These are phyloP conservation scores for Rutilus rutilus DNA, from an alignment of 2,113 vertebrate species.

Conservation along the genomic window DNA sequence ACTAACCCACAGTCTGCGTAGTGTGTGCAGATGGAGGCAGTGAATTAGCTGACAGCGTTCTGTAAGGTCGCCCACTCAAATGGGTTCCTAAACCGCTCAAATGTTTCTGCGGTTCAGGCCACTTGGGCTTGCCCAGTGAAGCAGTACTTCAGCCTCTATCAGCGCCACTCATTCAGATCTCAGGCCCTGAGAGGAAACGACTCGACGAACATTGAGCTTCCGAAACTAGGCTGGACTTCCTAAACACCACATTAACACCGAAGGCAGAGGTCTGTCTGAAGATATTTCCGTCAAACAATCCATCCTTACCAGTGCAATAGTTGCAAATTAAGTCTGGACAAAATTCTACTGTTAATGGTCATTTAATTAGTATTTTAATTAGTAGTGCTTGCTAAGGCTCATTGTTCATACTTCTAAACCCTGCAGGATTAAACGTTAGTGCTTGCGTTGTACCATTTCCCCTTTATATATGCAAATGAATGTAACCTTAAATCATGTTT, in stretches of 20 bases:
- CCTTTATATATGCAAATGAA: neutral
- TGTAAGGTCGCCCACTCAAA: slow-evolving; percentile 70
- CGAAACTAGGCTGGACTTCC: neutral
- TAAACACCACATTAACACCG: neutral
- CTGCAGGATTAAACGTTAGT: neutral
- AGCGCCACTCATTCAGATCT: slow-evolving; percentile 51
- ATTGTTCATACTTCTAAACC: neutral
- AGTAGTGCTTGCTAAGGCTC: neutral
- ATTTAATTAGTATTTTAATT: neutral
- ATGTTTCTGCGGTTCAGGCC: slow-evolving; percentile 68
- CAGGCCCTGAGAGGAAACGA: slow-evolving; percentile 23
- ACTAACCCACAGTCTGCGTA: neutral
- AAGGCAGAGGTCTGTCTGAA: neutral
- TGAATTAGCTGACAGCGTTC: slow-evolving; percentile 70
- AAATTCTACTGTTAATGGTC: neutral
- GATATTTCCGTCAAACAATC: neutral
- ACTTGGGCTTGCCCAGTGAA: slow-evolving; percentile 64
- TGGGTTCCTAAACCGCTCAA: slow-evolving; percentile 62
- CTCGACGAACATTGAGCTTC: neutral
- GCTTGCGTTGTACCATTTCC: neutral
- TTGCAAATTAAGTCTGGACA: neutral
- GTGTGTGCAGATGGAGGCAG: slow-evolving; percentile 14
- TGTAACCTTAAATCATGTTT: neutral
- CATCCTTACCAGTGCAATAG: neutral
- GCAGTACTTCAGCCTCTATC: slow-evolving; percentile 61